Base-by-base conservation (phyloP, 2,113 vertebrate species). In the Pollachius pollachius region DNA sequence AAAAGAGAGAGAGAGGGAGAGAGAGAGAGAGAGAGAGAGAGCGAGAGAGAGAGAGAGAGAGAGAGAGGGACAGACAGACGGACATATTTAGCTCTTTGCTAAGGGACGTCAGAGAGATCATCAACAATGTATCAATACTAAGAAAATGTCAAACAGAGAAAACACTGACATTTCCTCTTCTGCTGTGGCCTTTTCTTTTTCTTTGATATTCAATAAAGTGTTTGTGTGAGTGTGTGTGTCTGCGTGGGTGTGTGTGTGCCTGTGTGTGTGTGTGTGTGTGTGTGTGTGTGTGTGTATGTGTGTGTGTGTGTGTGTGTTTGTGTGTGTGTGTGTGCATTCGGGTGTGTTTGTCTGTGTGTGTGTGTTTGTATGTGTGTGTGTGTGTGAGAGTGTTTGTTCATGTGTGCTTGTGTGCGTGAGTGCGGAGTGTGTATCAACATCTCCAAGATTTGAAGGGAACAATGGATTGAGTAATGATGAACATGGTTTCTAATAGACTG, bases 221-320 rank as follows among this genome's bases (percentile, higher is more conserved):
- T 52, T 19, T 54, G 12, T 58, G 18, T 68, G 1, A 67, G 64
- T 59, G 1, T 56, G 12, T 0, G 7, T 60, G 30, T 62, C 25
- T 67, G 34, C 27, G 54, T 69, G 19, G n/a, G 19, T 64, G 37
- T 69, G 58, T 69, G 58, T 58, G 4, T 64, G 2, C n/a, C 7
- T 71, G 18, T 41, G 62, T 64, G 27, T 64, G 64, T 65, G 16
- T 65, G 17, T 65, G 6, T n/a, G 15, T 61, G n/a, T 63, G 23
- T 63, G 21, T 63, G 37, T 41, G 37, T 41, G 37, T 41, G 37
- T 41, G 37, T 11, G 37, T 41, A 4, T 41, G 37, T 41, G 37
- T 41, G 37, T 41, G 37, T 41, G 37, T 4, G 37, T 41, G 37
- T 41, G 37, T 23, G 64, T 52, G 37, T 52, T 18, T 52, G 11